These are phyloP conservation scores for Lepidurus packardi DNA, from an alignment of 1,140 invertebrate genomes.

Conservation along the genomic window DNA sequence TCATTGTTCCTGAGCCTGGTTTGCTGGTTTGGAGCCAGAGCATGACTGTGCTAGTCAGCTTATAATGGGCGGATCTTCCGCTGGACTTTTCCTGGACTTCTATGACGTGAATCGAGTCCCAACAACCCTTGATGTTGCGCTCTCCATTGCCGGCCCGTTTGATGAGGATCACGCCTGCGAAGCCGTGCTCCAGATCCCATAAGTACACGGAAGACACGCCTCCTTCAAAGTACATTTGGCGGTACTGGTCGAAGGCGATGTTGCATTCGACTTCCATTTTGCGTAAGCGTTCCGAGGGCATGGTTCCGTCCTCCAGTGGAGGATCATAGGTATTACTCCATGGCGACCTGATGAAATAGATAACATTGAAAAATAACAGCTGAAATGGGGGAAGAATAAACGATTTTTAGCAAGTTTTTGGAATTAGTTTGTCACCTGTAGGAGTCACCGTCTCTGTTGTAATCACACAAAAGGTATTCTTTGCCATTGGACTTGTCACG, in stretches of 20 bases:
- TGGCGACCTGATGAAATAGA: slow-evolving; percentile 67
- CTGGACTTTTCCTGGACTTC: slow-evolving; percentile 95
- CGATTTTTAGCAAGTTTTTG: background rate
- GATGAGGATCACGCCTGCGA: slow-evolving; percentile 96
- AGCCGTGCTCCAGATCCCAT: slow-evolving; percentile 98
- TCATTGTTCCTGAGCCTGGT: slow-evolving; percentile 94
- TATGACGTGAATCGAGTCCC: slow-evolving; percentile 99
- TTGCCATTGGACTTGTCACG: slow-evolving; percentile 89
- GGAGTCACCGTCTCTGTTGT: slow-evolving; percentile 98
- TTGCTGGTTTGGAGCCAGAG: slow-evolving; percentile 98
- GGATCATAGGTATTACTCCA: slow-evolving; percentile 99
- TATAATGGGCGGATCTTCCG: slow-evolving; percentile 93
- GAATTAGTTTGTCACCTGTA: slow-evolving; percentile 64
- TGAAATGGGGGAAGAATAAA: background rate
- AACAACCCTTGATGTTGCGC: slow-evolving; percentile 97
- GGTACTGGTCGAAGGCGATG: slow-evolving; percentile 95
- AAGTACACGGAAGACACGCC: slow-evolving; percentile 98
- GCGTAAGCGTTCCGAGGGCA: slow-evolving; percentile 92
- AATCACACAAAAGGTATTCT: slow-evolving; percentile 97
- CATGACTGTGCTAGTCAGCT: slow-evolving; percentile 98
- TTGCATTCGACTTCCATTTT: slow-evolving; percentile 97
- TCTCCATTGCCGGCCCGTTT: slow-evolving; percentile 97
- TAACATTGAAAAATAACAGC: slow-evolving; percentile 35
- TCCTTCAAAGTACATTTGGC: slow-evolving; percentile 99
- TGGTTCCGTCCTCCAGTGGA: slow-evolving; percentile 93